Evolutionary conservation across 1,140 invertebrate species (phyloP), one percentile per base, ranked within the genome.

Genomic region (Drosophila pallidifrons): DNA sequence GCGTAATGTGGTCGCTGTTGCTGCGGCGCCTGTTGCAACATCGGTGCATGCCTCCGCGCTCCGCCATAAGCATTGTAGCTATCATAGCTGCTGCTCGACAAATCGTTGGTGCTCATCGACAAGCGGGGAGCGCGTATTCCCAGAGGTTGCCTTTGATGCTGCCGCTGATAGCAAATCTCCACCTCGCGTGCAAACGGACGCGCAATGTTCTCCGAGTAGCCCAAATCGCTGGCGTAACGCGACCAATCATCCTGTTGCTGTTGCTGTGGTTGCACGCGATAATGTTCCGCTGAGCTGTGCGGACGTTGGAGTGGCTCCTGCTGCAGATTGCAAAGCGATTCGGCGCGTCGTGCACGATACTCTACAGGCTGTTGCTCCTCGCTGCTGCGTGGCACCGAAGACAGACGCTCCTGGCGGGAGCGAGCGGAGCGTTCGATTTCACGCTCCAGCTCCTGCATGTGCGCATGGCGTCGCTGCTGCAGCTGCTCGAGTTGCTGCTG

Each of bases 141-240:
- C n/a, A 82, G 79, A 0, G 78, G 41, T 3, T 75, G 30, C 2
- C 77, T 13, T 10, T 8, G 35, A 10, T 38, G 35, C 67, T 83
- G 81, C 0, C 91, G 79, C 57, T 91, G 91, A 60, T 92, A 92
- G 47, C 91, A 92, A n/a, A 92, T 92, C 68, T 92, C 91, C 32
- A 92, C 91, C 60, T 92, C 91, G 6, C 82, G 74, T 11, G 87
- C 87, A 47, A 92, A 91, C 0, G 91, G 91, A 11, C 87, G 78
- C 0, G 90, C 75, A 1, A 92, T 92, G 32, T 92, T 92, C 68
- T 92, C 91, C 25, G 91, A 92, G 28, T 91, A 81, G 8, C 91
- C 91, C 72, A 92, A 32, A 8, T 92, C 91, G 43, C 49, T 82
- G 52, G 90, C 89, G 52, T 92, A 92, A 1, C 72, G 72, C 3